Base-by-base conservation (phyloP, 1,140 invertebrate genomes). In the Lasioglossum albipes region DNA sequence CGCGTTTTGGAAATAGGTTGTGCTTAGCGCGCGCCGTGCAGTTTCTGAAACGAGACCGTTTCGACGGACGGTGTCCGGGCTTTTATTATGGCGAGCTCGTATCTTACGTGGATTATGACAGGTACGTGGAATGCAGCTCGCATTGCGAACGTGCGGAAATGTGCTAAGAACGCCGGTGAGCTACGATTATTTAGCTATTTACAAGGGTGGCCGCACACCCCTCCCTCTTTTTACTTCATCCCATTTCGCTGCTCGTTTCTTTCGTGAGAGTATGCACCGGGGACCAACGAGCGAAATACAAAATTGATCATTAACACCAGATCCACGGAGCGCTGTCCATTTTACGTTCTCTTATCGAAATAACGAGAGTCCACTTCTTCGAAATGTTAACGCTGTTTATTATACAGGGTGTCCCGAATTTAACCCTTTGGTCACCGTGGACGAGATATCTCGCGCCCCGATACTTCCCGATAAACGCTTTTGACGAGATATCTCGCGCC, bases 11-110 rank as follows among this genome's bases (percentile, higher is more conserved):
- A 84, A 85, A 59, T 85, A 54, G 77, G 70, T 85, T 76, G 79
- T 65, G 73, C 84, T 74, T 64, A 68, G 70, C 81, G 49, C 20
- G 64, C 64, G 64, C 64, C 75, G 68, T 57, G 70, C 45, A 2
- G 52, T 71, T 68, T 31, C 57, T 79, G 75, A 72, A 77, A 79
- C 59, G 70, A 57, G 66, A 87, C 80, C 83, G 81, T 87, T 83
- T 68, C 64, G 52, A 61, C 77, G 52, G 27, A 66, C n/a, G 71
- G 75, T 68, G 69, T 74, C 31, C 45, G 57, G 67, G 70, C 77
- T 67, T 77, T 87, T 82, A 82, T 81, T 87, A 83, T 75, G 49
- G 36, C 20, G 36, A n/a, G 42, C 36, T 67, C 75, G 75, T 85
- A 69, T 75, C 71, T 83, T 79, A 81, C 70, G 52, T 49, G 65